Evolutionary conservation across 2,888 invertebrate genomes (phyloP), one percentile per base, ranked within the genome.

Genomic region (Bibio marci): DNA sequence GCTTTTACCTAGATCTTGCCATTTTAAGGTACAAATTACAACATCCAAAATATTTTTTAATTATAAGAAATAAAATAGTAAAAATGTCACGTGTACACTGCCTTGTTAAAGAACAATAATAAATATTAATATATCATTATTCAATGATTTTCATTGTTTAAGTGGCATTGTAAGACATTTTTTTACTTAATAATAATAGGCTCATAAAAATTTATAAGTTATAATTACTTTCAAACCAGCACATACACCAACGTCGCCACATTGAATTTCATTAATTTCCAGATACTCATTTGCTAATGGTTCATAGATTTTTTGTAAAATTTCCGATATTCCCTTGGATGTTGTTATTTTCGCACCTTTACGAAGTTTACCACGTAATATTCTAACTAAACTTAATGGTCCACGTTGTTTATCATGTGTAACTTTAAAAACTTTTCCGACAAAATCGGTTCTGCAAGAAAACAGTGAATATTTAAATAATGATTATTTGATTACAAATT

Each of bases 271-370:
- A 8, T 66, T 61, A 12, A 86, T 74, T 48, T 85, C 86, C 47
- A 75, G 66, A 55, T 82, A 86, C 48, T 95, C 90, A 62, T 98
- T 90, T 0, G 95, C 95, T 51, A 83, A 72, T 0, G 94, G 85
- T 41, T 70, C 65, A 51, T 69, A 73, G 34, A 73, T 50, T 44
- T 52, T 57, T 18, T 56, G 51, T 2, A 61, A 44, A 3, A 52
- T 43, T 44, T 62, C 62, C 5, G 44, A 13, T 1, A 50, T 44
- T 1, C 55, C 54, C 5, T 51, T 50, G 0, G 52, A 51, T 3
- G 50, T 52, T 3, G 51, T 48, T 3, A 62, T 22, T 3, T 59
- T 57, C 52, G 57, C 54, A 4, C 76, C 77, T 52, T 76, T 80
- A 34, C 62, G 69, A 27, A 90, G 57, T 26, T 62, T 62, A 0